Base-by-base conservation (phyloP, 2,888 invertebrate genomes). In the Myopa tessellatipennis region DNA sequence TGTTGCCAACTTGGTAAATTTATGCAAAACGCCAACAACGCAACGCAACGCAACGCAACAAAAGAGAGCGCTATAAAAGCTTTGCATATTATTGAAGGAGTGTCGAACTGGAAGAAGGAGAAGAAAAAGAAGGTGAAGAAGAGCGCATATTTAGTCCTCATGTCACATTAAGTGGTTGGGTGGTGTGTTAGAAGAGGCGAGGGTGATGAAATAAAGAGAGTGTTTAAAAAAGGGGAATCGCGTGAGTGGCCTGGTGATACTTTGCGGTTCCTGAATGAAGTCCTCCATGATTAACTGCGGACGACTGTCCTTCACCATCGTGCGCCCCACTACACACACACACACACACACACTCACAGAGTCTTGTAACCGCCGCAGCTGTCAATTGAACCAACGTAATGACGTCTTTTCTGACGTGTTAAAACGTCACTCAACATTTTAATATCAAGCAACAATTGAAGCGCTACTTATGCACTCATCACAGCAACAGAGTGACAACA, bases 381-480 rank as follows among this genome's bases (percentile, higher is more conserved):
- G 14, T 65, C 65, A 10, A 26, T 65, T 34, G 34, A 26, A 65
- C 36, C 38, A 34, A 65, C 14, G 34, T 65, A 65, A 72, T 60
- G 72, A 72, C 74, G 50, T 63, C 63, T 45, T 52, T 45, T 38
- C 45, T 74, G 74, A 74, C 50, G 74, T 65, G 74, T 50, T 34
- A 65, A 74, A 63, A 63, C 69, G 68, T 75, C 68, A 75, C 69
- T 58, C 75, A 75, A 38, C 63, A 75, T 75, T 40, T 61, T 75
- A 69, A 68, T 69, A 40, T 75, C 75, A 69, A 38, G 18, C 74
- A 58, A 55, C 77, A 74, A 81, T 81, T 82, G 80, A 80, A 82
- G 80, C 81, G 85, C 86, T 86, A 87, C 87, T 87, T 87, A 87
- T 87, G 86, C 40, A 63, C 58, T 75, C 68, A 69, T 60, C 26